Base-by-base conservation (phyloP, 2,888 invertebrate species). In the Chromoteleia sp. region DNA sequence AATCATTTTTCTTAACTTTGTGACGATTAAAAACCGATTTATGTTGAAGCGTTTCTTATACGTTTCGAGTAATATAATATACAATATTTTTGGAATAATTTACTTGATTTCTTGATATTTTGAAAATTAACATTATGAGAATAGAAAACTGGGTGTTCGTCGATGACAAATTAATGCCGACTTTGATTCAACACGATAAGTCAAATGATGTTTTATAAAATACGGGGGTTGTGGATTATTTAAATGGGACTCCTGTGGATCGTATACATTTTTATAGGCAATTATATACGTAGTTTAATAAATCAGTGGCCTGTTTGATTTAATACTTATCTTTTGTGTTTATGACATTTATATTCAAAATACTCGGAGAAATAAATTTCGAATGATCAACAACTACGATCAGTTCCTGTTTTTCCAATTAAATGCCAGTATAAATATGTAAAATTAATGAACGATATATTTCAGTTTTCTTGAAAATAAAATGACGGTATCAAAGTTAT, bases 331-430 rank as follows among this genome's bases (percentile, higher is more conserved):
- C 15, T 36, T 30, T 39, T 14, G 33, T 45, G 43, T 65, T 58
- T 75, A 75, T 41, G 75, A 50, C 45, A 56, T 41, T 50, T 50
- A 58, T 50, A 50, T 67, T 67, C 48, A 58, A 50, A 74, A 56
- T 21, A 43, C 10, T 39, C 17, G 25, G 12, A 33, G 17, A 14
- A 30, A 30, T 52, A 73, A 29, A 73, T 41, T 52, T 25, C 15
- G 29, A 45, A 36, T 61, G 39, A 71, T 59, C 50, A 21, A 59
- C 21, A n/a, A 2, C 15, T 39, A 2, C 2, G 19, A 33, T 45
- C 15, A 30, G 10, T 30, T 63, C 43, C 19, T 48, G 12, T 48
- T 61, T 39, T 43, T 43, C 30, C 14, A 12, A 12, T 12, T 39
- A n/a, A n/a, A n/a, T n/a, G n/a, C n/a, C n/a, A n/a, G n/a, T n/a